Evolutionary conservation across 2,113 vertebrate species (phyloP), one percentile per base, ranked within the genome.

Genomic region (Leucoraja erinaceus): DNA sequence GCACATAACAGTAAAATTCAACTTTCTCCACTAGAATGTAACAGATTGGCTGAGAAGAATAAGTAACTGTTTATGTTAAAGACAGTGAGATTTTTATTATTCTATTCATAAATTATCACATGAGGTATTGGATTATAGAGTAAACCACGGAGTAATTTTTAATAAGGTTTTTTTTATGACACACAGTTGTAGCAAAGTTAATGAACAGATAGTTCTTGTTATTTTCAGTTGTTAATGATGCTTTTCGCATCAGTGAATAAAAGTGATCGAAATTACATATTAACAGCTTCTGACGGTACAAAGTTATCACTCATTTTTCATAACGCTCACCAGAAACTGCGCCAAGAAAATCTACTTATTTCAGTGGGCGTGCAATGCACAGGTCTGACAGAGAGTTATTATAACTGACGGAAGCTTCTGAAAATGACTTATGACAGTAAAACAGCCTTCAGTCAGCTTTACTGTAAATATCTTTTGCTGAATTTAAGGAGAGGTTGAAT

Each of bases 121-220:
- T 99, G 99, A 99, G 99, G 97, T 98, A 99, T 20, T 56, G 68
- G 98, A 97, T 97, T 98, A 98, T 98, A 99, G 98, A 97, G 96
- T 97, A 98, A 98, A 97, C 98, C 97, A 93, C 98, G 98, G 98
- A 98, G 96, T 97, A 97, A 99, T 99, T 99, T 99, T 99, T 99
- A 98, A 98, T 98, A 99, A 97, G 98, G 97, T 97, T 98, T 98
- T 47, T 47, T 72, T 99, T 99, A 98, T 98, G 98, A 98, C 98
- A 97, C 97, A 96, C 97, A 97, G 97, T 97, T 97, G 97, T 98
- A 98, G 97, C 98, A 97, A 98, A 98, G 98, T 97, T 99, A 99
- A 99, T 99, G 98, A 99, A 99, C 98, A 98, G 98, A 98, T 98
- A 98, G 97, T 98, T 98, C 98, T 97, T 98, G 97, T 98, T 98